Percentiles rank a stretch among this genome's conserved stretches.
phyloP scores from a whole-genome alignment of 2,113 vertebrate species.

The Cichladusa arquata region DNA sequence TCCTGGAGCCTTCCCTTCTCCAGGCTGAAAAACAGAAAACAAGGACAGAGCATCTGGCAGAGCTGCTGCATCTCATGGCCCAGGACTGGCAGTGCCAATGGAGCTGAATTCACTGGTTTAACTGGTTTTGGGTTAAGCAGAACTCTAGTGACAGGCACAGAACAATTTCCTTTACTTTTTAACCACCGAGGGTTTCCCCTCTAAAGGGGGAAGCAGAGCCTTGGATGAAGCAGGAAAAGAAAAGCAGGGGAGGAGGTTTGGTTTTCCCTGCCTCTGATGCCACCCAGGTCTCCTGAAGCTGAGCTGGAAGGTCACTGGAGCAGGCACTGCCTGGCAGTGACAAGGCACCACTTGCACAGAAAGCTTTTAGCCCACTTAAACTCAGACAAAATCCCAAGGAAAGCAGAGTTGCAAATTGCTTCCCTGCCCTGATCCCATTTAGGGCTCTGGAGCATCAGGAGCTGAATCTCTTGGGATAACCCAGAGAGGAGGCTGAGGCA shows the following conservation, averaged over 20 bases:
- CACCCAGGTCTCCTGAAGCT: neutral
- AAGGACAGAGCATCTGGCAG: neutral
- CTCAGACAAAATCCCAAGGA: neutral
- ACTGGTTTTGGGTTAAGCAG: neutral
- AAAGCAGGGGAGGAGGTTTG: neutral
- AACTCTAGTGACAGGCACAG: neutral
- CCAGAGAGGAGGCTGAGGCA: neutral
- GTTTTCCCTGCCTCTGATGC: neutral
- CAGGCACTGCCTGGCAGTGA: neutral
- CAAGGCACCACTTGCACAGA: neutral
- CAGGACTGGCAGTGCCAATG: neutral
- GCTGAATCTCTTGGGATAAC: neutral
- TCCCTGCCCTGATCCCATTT: neutral
- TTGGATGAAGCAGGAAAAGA: neutral
- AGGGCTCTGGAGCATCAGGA: neutral
- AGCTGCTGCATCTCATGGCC: neutral
- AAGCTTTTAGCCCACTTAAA: slow-evolving; percentile 16
- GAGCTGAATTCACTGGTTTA: neutral
- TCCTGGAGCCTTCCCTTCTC: fast-evolving
- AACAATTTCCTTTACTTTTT: neutral
- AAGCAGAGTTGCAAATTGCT: neutral
- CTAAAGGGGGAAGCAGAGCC: neutral
- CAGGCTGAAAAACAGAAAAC: neutral
- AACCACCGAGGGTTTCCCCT: neutral
- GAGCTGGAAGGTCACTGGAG: neutral